A percentile compares a stretch with the other conserved stretches of the same genome.
Evolutionary conservation across 2,797 vertebrate genomes (phyloP).

Genomic region (Eurystomus glaucurus): DNA sequence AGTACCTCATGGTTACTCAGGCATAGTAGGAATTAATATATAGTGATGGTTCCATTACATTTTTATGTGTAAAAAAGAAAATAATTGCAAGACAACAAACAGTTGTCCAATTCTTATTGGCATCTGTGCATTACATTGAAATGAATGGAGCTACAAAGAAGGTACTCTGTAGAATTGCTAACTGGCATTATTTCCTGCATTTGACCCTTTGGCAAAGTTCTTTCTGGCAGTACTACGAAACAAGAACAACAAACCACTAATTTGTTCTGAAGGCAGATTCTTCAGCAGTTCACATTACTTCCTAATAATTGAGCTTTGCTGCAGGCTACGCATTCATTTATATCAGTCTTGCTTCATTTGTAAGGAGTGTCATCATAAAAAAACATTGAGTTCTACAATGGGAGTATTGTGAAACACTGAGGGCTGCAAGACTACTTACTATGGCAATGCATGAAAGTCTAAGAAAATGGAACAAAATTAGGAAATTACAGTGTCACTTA

Average conservation of each 20-base stretch:
- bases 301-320: neutral
- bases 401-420: neutral
- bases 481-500: neutral
- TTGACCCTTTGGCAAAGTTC: neutral
- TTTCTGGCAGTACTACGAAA: neutral
- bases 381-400: neutral
- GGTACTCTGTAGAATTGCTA: neutral
- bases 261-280: constrained; percentile 15
- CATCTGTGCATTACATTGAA: neutral
- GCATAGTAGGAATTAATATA: neutral
- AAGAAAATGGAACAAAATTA: neutral
- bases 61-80: neutral
- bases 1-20: neutral
- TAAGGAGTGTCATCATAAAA: neutral
- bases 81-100: neutral
- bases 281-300: neutral
- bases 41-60: neutral
- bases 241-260: neutral
- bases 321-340: constrained; percentile 30
- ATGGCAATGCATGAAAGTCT: neutral
- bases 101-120: neutral
- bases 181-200: neutral
- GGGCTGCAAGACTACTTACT: neutral
- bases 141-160: neutral
- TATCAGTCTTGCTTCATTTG: neutral